Percentiles rank a stretch among this genome's conserved stretches.
These are phyloP conservation scores for Tetrapedia diversipes DNA, from an alignment of 2,888 invertebrate species.

Conservation along the genomic window DNA sequence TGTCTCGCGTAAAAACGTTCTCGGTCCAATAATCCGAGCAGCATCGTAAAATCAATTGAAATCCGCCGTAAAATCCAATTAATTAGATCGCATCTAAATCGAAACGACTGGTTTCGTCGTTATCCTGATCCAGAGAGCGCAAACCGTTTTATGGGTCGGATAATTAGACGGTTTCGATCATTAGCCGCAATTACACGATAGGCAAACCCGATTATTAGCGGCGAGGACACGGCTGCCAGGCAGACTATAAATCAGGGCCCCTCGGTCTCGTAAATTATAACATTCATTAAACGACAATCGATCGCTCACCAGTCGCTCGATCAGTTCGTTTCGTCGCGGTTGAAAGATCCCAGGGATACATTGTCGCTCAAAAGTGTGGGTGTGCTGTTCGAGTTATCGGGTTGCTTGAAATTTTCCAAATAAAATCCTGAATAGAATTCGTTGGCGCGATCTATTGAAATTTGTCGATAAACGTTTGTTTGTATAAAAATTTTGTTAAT, in stretches of 20 bases:
- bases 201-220: conserved; percentile 38
- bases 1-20: neutral
- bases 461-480: no score
- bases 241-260: conserved; percentile 45
- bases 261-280: conserved; percentile 52
- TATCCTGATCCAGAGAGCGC: neutral
- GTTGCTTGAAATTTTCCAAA: no score
- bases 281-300: conserved; percentile 60
- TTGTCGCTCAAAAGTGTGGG: no score
- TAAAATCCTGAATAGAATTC: no score
- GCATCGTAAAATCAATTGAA: neutral
- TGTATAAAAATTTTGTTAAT: no score
- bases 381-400: no score
- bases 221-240: conserved; percentile 27
- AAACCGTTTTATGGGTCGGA: neutral
- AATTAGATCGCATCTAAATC: neutral
- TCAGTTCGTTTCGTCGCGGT: conserved; percentile 50
- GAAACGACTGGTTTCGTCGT: neutral
- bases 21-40: neutral
- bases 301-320: conserved; percentile 32
- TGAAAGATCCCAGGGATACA: conserved; percentile 49
- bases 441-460: no score
- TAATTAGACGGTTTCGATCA: conserved; percentile 22
- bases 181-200: conserved; percentile 48
- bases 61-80: neutral